These are phyloP conservation scores for Tympanuchus pallidicinctus DNA, from an alignment of 2,113 vertebrate genomes.

Conservation along the genomic window DNA sequence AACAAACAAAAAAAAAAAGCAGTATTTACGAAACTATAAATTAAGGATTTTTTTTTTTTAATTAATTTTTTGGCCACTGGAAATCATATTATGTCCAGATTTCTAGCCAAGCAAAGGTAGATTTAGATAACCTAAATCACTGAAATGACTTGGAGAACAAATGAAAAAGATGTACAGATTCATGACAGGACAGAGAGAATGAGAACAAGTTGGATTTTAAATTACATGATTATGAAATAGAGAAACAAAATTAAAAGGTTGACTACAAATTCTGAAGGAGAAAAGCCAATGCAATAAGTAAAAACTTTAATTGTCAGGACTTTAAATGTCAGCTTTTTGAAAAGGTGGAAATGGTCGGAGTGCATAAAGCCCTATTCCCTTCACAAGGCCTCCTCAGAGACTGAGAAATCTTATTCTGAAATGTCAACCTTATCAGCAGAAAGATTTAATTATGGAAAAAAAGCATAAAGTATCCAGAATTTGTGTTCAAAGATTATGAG, in stretches of 20 bases:
- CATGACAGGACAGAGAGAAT: not conserved
- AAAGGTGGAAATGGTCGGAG: not conserved
- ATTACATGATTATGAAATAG: not conserved
- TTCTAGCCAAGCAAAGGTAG: not conserved
- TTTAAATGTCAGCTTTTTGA: constrained; percentile 31
- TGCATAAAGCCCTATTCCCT: not conserved
- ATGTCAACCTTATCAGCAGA: constrained; percentile 33
- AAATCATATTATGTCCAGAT: not conserved
- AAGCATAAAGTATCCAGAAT: not conserved
- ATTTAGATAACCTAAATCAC: not conserved
- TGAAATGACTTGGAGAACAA: not conserved
- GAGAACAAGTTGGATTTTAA: not conserved
- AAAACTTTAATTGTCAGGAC: constrained; percentile 11
- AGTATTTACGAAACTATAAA: not conserved
- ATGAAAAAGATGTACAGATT: not conserved
- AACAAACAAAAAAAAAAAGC: not conserved
- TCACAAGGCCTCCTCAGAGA: not conserved
- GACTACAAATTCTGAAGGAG: not conserved
- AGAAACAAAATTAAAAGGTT: constrained; percentile 5
- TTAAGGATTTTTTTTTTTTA: not conserved
- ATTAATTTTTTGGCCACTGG: not conserved
- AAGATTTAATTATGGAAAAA: constrained; percentile 11
- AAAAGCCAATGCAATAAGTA: not conserved
- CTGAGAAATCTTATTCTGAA: constrained; percentile 25
- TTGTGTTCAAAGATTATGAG: not conserved